Conservation (phyloP, 2,888 invertebrate species). For the Lasioglossum malachurum region DNA sequence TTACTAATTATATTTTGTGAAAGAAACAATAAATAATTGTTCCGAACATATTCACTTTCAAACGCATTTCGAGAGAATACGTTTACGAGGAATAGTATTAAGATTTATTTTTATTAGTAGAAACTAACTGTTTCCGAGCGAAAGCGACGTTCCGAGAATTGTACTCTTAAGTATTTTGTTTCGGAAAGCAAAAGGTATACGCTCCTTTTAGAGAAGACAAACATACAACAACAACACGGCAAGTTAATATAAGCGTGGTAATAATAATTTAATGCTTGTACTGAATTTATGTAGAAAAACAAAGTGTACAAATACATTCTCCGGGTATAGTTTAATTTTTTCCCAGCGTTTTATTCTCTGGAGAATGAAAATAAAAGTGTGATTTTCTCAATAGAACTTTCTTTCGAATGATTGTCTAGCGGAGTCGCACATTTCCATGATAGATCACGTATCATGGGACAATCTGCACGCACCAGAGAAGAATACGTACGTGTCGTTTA, state of each 20-base stretch:
- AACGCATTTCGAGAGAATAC: background rate
- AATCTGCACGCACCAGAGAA: background rate
- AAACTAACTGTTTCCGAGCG: conserved; percentile 20
- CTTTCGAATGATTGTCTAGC: background rate
- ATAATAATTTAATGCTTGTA: background rate
- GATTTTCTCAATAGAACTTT: background rate
- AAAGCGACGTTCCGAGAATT: conserved; percentile 47
- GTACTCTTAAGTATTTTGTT: background rate
- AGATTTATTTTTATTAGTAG: background rate
- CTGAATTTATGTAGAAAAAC: background rate
- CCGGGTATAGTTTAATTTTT: background rate
- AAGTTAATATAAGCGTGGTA: no score
- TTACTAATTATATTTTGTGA: background rate
- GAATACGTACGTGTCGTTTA: background rate
- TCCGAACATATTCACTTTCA: background rate
- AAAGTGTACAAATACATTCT: background rate
- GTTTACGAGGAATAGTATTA: background rate
- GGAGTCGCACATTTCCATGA: background rate
- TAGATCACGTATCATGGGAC: background rate
- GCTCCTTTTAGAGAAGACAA: conserved; percentile 7
- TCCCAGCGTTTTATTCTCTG: background rate
- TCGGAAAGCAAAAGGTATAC: conserved; percentile 22
- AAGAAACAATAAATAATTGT: background rate
- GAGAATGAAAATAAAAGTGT: background rate
- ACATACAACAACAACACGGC: background rate